Evolutionary conservation across 2,797 vertebrate genomes (phyloP).

Genomic region (Pteropus rufus): DNA sequence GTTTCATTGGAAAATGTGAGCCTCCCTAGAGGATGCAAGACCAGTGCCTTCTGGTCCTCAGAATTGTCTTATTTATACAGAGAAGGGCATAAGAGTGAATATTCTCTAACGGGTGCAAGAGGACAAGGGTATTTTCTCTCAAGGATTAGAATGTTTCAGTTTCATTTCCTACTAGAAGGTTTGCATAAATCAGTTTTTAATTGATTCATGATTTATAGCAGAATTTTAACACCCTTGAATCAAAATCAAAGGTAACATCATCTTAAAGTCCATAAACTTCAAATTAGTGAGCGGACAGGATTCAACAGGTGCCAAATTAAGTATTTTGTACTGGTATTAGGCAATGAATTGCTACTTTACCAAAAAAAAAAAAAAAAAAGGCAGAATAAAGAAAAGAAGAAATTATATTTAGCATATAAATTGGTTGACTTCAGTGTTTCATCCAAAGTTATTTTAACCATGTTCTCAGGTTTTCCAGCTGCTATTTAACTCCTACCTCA

Average conservation of each 20-base stretch:
- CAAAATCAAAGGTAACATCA: background rate
- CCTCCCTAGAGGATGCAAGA: background rate
- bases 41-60: background rate
- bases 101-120: background rate
- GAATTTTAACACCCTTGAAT: constrained; percentile 4
- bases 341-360: background rate
- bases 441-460: constrained; percentile 4
- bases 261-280: background rate
- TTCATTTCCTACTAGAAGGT: background rate
- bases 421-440: background rate
- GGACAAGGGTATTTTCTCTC: background rate
- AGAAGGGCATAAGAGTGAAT: background rate
- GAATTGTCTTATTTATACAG: background rate
- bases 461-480: constrained; percentile 44
- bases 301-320: background rate
- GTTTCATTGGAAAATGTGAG: background rate
- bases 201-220: background rate
- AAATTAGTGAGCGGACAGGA: background rate
- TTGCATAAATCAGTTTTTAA: background rate
- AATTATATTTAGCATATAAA: background rate
- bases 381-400: background rate
- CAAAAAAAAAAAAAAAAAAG: background rate
- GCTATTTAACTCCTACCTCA: constrained; percentile 33
- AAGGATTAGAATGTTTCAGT: background rate
- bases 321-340: background rate